These are phyloP conservation scores for Xestia rhomboidea DNA, from an alignment of 2,888 invertebrate genomes.

Conservation along the genomic window DNA sequence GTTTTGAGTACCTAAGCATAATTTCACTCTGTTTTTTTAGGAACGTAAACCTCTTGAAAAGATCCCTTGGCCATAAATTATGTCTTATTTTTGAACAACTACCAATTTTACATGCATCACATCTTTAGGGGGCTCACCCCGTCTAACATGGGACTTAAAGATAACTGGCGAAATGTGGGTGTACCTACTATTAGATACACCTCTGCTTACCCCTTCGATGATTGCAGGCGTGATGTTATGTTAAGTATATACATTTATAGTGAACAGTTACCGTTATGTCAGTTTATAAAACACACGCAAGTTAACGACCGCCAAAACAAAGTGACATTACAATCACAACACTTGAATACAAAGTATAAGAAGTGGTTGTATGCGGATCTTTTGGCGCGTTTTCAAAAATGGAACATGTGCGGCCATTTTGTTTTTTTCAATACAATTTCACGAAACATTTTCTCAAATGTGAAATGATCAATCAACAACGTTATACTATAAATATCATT, in stretches of 20 bases:
- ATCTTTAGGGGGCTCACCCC: no score
- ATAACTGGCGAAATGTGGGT: no score
- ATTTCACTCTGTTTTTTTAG: no score
- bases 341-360: conserved; percentile 28
- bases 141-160: no score
- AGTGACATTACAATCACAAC: conserved; percentile 31
- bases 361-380: not conserved
- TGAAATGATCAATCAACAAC: not conserved
- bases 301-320: conserved; percentile 11
- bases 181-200: no score
- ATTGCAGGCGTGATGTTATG: no score
- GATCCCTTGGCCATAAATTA: no score
- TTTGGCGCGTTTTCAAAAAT: not conserved
- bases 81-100: no score
- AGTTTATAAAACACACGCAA: not conserved
- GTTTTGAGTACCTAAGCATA: not conserved
- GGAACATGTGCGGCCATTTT: not conserved
- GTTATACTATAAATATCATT: not conserved
- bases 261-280: not conserved
- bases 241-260: no score
- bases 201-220: no score
- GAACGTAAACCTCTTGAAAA: no score
- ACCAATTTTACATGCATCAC: no score
- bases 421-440: not conserved
- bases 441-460: not conserved